Base-by-base conservation (phyloP, 2,888 invertebrate species). In the Nemotelus nigrinus region DNA sequence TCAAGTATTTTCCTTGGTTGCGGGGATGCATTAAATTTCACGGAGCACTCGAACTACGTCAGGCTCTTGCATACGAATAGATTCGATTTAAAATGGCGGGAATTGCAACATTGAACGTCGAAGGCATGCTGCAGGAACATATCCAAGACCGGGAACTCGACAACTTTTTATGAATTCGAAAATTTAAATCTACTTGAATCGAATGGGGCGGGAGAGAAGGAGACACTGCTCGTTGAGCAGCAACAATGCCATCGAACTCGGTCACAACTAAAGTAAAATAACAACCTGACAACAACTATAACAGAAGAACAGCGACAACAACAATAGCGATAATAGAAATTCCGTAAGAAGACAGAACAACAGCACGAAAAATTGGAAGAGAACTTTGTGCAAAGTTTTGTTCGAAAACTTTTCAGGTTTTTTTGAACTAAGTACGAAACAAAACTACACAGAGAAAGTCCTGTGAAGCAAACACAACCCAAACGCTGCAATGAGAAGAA, bases 371-470 rank as follows among this genome's bases (percentile, higher is more conserved):
- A 25, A 25, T 25, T 25, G 25, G 25, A 25, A 60, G 63, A 48
- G 63, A 78, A 68, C 68, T 78, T 78, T 74, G 68, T 76, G 64
- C 64, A 76, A 78, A 63, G 75, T 78, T 78, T 71, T 57, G 44
- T 55, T 55, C 7, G 43, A 71, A 71, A 71, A 55, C 44, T 71
- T 71, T 71, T 47, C 25, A 71, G 71, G 55, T 71, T 71, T 67
- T 41, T 53, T 53, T 58, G 3, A 5, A 25, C 25, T 25, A 10
- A 41, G 47, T 43, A 71, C 55, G 44, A 71, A 71, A 43, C 50
- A 50, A 50, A 53, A 50, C 39, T n/a, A 68, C 48, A 48, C 71
- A 71, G 10, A 7, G 43, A 71, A 71, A 55, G 47, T 65, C 43
- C 47, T 43, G 45, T 65, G 65, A 65, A 65, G 65, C 47, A 47